phyloP scores from a whole-genome alignment of 2,797 vertebrate species.

The Halcyon chelicuti region DNA sequence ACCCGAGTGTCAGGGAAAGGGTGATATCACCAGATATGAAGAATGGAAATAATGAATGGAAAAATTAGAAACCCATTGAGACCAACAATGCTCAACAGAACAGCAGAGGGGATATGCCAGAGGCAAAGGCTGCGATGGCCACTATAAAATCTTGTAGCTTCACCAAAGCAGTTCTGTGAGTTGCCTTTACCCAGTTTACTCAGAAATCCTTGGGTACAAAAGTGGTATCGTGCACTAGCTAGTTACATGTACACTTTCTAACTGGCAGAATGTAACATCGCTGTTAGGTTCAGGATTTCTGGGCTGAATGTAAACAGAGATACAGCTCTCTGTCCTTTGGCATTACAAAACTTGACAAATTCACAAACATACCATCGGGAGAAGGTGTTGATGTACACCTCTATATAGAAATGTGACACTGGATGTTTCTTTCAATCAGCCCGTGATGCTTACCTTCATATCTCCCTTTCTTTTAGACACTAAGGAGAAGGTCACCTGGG shows the following conservation, averaged over 20 bases:
- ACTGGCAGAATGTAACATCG: neutral
- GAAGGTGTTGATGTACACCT: neutral
- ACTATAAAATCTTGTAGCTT: neutral
- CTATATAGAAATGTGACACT: neutral
- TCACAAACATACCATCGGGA: neutral
- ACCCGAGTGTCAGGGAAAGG: neutral
- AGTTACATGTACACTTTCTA: neutral
- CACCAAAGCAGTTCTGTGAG: neutral
- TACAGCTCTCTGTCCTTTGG: neutral
- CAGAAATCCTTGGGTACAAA: neutral
- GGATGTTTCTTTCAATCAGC: slow-evolving; percentile 24
- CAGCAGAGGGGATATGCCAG: neutral
- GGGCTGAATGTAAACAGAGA: neutral
- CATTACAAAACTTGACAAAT: neutral
- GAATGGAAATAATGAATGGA: neutral
- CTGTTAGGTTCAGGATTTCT: neutral
- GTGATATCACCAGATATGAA: neutral
- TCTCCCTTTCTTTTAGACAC: slow-evolving; percentile 13
- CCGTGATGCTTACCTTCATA: neutral
- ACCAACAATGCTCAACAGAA: neutral
- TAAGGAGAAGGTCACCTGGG: slow-evolving; percentile 48
- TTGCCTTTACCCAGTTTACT: neutral
- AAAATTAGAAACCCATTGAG: neutral
- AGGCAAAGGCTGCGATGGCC: neutral
- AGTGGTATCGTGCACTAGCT: neutral